Evolutionary conservation across 2,113 vertebrate genomes (phyloP), one percentile per base, ranked within the genome.

Genomic region (Albula goreensis): DNA sequence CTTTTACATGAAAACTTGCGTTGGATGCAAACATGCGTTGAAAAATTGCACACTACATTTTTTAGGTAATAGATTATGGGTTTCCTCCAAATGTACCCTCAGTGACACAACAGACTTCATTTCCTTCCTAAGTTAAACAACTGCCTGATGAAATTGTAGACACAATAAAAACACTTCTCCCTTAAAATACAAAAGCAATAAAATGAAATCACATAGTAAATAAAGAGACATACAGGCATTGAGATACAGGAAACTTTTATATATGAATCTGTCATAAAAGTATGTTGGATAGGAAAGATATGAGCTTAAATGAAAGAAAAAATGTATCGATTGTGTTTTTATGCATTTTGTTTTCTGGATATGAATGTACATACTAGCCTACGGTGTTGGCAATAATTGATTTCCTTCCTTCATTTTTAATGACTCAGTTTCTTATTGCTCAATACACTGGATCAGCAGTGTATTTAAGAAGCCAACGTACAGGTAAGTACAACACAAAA

Each of bases 381-480:
- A 74, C n/a, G 22, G 70, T 25, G 22, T 74, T 4, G 8, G 1
- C 3, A 74, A 74, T 25, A 31, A 9, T 51, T 19, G n/a, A 81
- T 19, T 81, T 81, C 80, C 22, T 79, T 79, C 78, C 80, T 81
- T 50, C 22, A 12, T 3, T 81, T 81, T 78, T 50, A 12, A 17
- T 85, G 74, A 85, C 6, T 86, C 12, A 41, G 6, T 22, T 2
- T 19, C 5, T 5, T 60, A 85, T 92, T 91, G 15, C 90, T 63
- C 88, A 91, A 91, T 86, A 89, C 52, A 0, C 51, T 83, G 15
- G 0, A 49, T n/a, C 31, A 17, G 13, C 48, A 31, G 82, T 2
- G 17, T 93, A 92, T 94, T 93, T 85, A 95, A 87, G 25, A 51
- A 31, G 8, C 48, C 5, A 49, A 25, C 7, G 48, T 74, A 50